Percentiles rank a stretch among this genome's conserved stretches.
These are phyloP conservation scores for Trissonchulus sp. DNA, from an alignment of 2,888 invertebrate genomes.

Conservation along the genomic window DNA sequence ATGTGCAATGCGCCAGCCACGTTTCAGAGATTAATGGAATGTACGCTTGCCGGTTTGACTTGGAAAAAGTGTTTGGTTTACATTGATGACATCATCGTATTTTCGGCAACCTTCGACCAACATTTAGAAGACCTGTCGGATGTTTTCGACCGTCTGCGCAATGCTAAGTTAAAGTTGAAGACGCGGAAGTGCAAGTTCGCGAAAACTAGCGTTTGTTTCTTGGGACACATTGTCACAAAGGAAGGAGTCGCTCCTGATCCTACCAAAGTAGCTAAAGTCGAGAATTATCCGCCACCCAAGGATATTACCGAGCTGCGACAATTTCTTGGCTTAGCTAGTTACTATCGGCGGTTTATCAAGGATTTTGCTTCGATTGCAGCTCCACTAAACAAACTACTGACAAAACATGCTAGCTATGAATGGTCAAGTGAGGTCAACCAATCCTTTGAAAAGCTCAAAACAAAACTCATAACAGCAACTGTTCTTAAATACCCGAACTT, in stretches of 20 bases:
- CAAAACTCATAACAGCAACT: background rate
- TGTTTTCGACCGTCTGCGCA: background rate
- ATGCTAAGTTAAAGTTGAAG: background rate
- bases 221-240: background rate
- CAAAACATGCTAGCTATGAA: background rate
- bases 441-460: background rate
- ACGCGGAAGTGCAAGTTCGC: background rate
- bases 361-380: too few species aligned
- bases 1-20: conserved; percentile 35
- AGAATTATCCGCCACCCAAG: background rate
- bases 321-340: too few species aligned
- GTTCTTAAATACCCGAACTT: background rate
- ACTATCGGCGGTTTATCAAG: too few species aligned
- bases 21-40: conserved; percentile 34
- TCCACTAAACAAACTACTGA: background rate
- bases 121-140: background rate
- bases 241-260: background rate
- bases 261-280: background rate
- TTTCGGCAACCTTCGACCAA: background rate
- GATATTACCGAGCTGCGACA: too few species aligned
- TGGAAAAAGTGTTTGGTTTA: conserved; percentile 18
- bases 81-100: too few species aligned
- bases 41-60: background rate
- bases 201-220: background rate
- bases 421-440: background rate